Conservation (phyloP, 2,113 vertebrate genomes). For the Lucifuga dentata region DNA sequence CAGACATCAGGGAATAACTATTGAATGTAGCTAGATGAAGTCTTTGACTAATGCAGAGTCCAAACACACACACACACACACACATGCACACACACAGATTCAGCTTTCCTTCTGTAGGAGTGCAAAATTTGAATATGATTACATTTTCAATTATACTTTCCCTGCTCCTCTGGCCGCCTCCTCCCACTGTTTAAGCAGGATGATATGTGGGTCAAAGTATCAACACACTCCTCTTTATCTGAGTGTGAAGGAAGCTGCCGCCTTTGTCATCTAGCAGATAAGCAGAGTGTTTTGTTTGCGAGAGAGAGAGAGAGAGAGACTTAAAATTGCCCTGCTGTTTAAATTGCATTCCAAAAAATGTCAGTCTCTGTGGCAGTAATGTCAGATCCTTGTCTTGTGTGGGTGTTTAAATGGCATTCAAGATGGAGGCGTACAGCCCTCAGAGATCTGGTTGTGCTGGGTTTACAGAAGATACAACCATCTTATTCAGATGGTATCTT, state of each 20-base stretch:
- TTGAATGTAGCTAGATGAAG: conserved; percentile 28
- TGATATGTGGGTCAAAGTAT: conserved; percentile 25
- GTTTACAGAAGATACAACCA: not conserved
- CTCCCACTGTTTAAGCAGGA: conserved; percentile 2
- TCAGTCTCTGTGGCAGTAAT: conserved; percentile 22
- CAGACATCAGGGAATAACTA: conserved; percentile 27
- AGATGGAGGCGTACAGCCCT: conserved; percentile 26
- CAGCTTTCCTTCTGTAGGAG: not conserved
- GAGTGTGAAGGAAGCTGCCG: not conserved
- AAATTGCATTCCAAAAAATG: conserved; percentile 50
- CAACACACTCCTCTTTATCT: conserved; percentile 6
- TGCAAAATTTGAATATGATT: conserved; percentile 1
- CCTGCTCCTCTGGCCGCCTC: not conserved
- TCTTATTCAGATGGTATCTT: no score
- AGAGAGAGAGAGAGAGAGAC: conserved; percentile 6
- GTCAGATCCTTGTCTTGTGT: conserved; percentile 40
- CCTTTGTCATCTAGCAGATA: conserved; percentile 4
- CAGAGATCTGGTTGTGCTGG: conserved; percentile 11
- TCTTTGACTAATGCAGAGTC: not conserved
- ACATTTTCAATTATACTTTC: not conserved
- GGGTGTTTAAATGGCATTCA: conserved; percentile 46
- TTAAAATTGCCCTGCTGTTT: conserved; percentile 46
- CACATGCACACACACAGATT: conserved; percentile 5
- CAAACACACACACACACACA: conserved; percentile 14
- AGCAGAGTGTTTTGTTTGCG: conserved; percentile 19